A percentile compares a stretch with the other conserved stretches of the same genome.
Conservation (phyloP, 2,113 vertebrate species). For the Danionella cerebrum region DNA sequence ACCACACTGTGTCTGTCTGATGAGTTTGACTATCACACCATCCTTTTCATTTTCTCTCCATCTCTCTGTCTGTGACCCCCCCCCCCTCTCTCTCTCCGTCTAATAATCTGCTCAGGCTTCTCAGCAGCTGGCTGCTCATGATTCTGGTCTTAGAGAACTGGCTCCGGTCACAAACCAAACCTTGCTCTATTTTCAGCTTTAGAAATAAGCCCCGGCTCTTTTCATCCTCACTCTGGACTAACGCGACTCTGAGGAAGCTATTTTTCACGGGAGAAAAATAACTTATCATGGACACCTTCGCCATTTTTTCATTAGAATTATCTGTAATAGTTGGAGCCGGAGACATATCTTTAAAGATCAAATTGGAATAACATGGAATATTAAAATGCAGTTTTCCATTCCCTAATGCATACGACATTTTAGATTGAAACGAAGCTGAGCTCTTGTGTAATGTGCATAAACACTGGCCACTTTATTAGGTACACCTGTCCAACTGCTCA, state of each 20-base stretch:
- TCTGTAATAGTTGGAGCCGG: too few relatives aligned
- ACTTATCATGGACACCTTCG: too few relatives aligned
- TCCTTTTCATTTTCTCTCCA: slow-evolving; percentile 35
- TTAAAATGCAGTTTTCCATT: too few relatives aligned
- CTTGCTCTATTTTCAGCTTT: slow-evolving; percentile 58
- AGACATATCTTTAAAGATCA: too few relatives aligned
- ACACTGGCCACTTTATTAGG: too few relatives aligned
- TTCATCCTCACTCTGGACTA: slow-evolving; percentile 52
- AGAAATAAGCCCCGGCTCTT: slow-evolving; percentile 54
- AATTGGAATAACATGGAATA: too few relatives aligned
- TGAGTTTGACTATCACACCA: slow-evolving; percentile 39
- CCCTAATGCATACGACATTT: too few relatives aligned
- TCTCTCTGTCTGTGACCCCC: slow-evolving; percentile 26
- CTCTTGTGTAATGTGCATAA: too few relatives aligned
- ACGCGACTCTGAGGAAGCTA: slow-evolving; percentile 41
- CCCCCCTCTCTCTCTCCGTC: not conserved
- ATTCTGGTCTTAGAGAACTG: slow-evolving; percentile 70
- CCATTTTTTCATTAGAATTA: too few relatives aligned
- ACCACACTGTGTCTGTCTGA: slow-evolving; percentile 41
- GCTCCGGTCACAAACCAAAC: slow-evolving; percentile 62
- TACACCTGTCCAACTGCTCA: too few relatives aligned
- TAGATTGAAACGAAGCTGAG: too few relatives aligned
- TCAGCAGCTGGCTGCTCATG: slow-evolving; percentile 70
- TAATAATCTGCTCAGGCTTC: slow-evolving; percentile 70
- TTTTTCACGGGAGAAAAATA: slow-evolving; percentile 15